phyloP scores from a whole-genome alignment of 2,797 vertebrate species.

The Microhierax caerulescens region DNA sequence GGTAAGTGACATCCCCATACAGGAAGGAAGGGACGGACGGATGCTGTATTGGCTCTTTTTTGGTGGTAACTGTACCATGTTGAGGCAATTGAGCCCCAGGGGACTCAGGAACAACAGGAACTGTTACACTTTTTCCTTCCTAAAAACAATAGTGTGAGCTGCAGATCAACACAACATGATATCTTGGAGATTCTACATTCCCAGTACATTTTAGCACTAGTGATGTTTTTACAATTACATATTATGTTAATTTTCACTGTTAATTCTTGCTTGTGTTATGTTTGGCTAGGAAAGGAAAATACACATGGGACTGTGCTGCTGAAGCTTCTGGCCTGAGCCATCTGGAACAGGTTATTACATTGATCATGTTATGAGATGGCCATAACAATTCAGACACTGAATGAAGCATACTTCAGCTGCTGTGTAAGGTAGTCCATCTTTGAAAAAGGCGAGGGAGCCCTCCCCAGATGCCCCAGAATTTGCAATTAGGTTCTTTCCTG shows the following conservation, averaged over 20 bases:
- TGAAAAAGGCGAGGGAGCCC: neutral
- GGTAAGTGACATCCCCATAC: neutral
- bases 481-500: neutral
- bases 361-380: neutral
- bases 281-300: conserved; percentile 34
- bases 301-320: neutral
- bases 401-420: neutral
- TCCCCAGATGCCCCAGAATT: neutral
- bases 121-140: neutral
- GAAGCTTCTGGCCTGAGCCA: neutral
- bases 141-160: neutral
- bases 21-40: neutral
- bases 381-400: neutral
- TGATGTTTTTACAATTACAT: neutral
- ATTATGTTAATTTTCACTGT: neutral
- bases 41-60: neutral
- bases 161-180: neutral
- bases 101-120: neutral
- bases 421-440: neutral
- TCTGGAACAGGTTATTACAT: conserved; percentile 46
- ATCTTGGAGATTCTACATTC: neutral
- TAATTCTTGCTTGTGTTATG: conserved; percentile 16
- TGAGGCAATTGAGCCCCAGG: neutral
- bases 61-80: neutral
- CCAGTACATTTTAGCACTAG: neutral